Base-by-base conservation (phyloP, 2,888 invertebrate genomes). In the Aspidiotus rigidus region DNA sequence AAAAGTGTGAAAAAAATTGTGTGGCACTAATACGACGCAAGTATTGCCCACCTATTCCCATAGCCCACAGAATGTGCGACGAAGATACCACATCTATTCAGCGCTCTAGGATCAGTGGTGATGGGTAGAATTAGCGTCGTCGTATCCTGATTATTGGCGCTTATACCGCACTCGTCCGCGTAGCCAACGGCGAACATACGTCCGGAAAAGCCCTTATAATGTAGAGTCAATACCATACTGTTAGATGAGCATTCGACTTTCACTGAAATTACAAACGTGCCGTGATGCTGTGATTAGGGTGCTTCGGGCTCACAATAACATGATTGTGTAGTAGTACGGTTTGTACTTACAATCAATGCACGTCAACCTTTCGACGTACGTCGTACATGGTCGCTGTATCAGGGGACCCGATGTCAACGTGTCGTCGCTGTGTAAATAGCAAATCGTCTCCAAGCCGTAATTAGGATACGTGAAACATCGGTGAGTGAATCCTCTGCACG, bases 341-440 rank as follows among this genome's bases (percentile, higher is more conserved):
- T 2, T 11, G 60, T 62, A 79, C 84, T 83, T 79, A 93, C 93
- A 85, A 77, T 93, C 89, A 44, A 93, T 82, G 76, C 93, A 93
- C 72, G 86, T 86, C 61, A 90, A 90, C 73, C 88, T 84, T 74
- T 93, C 86, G 76, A 87, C 88, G 77, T 91, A 93, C 80, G 53
- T 82, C 77, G 42, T 83, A 78, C 71, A 91, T 78, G 62, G 87
- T 81, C 78, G 86, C 85, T 1, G 89, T 9, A 71, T 49, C 1
- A 73, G 71, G 9, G 71, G 88, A 70, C 91, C 90, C 62, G 86
- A 83, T n/a, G 88, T 85, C 74, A 87, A 84, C 66, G 87, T 85
- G 77, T 92, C 90, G 78, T 91, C 90, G 71, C 89, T 87, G 78
- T 91, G 90, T 61, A 93, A 79, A 72, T 85, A 82, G 75, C 90